Evolutionary conservation across 2,797 vertebrate species (phyloP), one percentile per base, ranked within the genome.

Genomic region (Spea hammondii): DNA sequence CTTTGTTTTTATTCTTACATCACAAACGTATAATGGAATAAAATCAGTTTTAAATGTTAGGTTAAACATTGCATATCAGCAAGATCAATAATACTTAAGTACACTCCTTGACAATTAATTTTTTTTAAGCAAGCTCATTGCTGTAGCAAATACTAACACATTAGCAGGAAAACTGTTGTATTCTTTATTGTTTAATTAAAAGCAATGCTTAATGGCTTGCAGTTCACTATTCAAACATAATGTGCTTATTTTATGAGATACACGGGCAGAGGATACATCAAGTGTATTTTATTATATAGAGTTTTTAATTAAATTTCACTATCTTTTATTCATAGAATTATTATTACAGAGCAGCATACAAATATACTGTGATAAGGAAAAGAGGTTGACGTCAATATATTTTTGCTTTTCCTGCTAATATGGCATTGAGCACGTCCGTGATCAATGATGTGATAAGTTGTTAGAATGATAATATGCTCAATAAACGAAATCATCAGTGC

Each of bases 181-280:
- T 89, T 90, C 88, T 91, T 92, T 92, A 93, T 88, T 90, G 89
- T 92, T 92, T 92, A 93, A 93, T 93, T 93, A 93, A 93, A 92
- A 91, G 88, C 88, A 87, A 88, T 89, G 88, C 86, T 92, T 90
- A 91, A 85, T 86, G 44, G 1, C 83, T 77, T 65, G 80, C 83
- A 86, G 84, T 85, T 90, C 88, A 88, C 85, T 85, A 83, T 85
- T 84, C 81, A 88, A 84, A 84, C 77, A 87, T 86, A 81, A 81
- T 81, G 74, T 82, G 83, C 86, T 90, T 88, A 88, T 87, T 85
- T 85, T 50, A 79, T 60, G 69, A 83, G 81, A 86, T 84, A 83
- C 78, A 84, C 64, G 82, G 84, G 80, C 68, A 85, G 70, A 45
- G 79, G 80, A 87, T 78, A 74, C 76, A 77, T 77, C 74, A 81